Percentiles rank a stretch among this genome's conserved stretches.
Conservation (phyloP, 2,113 vertebrate genomes). For the Agapornis roseicollis region DNA sequence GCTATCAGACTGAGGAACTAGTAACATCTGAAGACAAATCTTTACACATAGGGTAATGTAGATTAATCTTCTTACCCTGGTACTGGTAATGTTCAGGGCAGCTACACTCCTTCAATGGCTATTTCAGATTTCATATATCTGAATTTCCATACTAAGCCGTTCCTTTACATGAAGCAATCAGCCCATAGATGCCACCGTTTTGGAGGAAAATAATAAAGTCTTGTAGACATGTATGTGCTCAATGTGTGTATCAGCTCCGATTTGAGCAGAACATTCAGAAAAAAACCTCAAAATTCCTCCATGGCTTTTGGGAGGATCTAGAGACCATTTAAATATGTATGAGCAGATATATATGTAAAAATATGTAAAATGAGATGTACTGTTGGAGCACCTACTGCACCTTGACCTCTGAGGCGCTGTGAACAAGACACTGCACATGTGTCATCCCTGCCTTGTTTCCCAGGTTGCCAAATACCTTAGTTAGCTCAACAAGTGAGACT, state of each 20-base stretch:
- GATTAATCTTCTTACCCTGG: background rate
- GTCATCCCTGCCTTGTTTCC: background rate
- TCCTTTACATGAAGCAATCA: background rate
- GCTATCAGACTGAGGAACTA: background rate
- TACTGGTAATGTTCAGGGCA: background rate
- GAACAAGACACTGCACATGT: background rate
- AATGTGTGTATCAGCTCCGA: background rate
- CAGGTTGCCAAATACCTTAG: background rate
- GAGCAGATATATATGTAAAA: background rate
- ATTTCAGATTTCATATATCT: background rate
- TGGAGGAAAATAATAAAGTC: background rate
- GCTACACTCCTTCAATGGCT: background rate
- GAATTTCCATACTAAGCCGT: background rate
- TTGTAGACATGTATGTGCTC: background rate
- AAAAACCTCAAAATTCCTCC: background rate
- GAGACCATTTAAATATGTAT: background rate
- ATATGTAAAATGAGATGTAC: accelerated
- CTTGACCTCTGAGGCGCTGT: accelerated
- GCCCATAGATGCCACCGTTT: background rate
- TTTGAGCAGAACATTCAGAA: background rate
- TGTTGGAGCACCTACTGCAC: background rate
- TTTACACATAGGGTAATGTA: accelerated
- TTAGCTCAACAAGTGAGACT: background rate
- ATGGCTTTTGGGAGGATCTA: background rate
- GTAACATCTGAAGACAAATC: background rate